phyloP scores from a whole-genome alignment of 2,113 vertebrate species.

The Motacilla tschutschensis region DNA sequence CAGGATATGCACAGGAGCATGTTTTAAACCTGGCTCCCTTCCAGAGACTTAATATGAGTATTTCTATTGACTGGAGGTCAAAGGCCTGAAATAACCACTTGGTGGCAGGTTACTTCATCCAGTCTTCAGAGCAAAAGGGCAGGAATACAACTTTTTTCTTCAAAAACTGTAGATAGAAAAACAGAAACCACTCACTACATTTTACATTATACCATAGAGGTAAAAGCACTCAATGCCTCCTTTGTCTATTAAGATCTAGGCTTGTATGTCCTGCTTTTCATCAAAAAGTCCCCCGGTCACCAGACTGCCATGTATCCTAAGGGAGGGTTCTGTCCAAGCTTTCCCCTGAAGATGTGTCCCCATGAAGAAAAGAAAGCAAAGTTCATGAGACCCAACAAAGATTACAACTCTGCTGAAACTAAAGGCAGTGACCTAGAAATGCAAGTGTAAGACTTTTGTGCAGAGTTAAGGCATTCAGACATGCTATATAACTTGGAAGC shows the following conservation, averaged over 20 bases:
- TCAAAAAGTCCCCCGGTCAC: neutral
- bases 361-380: neutral
- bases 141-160: neutral
- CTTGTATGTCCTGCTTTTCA: neutral
- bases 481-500: neutral
- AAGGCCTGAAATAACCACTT: neutral
- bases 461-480: neutral
- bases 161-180: neutral
- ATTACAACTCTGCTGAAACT: neutral
- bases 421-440: neutral
- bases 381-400: neutral
- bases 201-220: neutral
- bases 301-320: neutral
- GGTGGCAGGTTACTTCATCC: neutral
- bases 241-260: neutral
- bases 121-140: neutral
- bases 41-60: neutral
- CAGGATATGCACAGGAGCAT: neutral
- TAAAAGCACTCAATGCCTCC: neutral
- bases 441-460: neutral
- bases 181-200: neutral
- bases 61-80: slow-evolving; percentile 14
- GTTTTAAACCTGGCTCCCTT: neutral
- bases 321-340: neutral
- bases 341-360: neutral